These are phyloP conservation scores for Ploceus nigricollis DNA, from an alignment of 2,113 vertebrate genomes.

Conservation along the genomic window DNA sequence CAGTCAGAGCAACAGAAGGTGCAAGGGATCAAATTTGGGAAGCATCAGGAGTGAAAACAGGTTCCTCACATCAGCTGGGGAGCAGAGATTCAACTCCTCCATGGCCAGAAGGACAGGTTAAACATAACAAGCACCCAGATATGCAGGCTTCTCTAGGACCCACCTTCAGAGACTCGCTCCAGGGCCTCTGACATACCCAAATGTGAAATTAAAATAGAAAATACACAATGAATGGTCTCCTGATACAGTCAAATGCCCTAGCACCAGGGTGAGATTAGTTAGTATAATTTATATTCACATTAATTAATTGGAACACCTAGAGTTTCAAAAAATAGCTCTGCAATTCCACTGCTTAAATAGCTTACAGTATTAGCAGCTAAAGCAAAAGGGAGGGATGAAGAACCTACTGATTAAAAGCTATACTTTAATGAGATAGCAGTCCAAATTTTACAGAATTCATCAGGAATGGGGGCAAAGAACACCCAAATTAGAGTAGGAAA, in stretches of 20 bases:
- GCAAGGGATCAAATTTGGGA: neutral
- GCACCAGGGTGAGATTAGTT: neutral
- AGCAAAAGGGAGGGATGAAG: neutral
- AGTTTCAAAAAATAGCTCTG: neutral
- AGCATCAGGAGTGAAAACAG: neutral
- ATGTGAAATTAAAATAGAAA: neutral
- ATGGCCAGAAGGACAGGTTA: neutral
- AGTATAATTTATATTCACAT: neutral
- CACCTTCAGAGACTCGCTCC: neutral
- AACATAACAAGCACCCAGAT: neutral
- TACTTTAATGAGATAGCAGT: neutral
- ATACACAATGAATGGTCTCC: neutral
- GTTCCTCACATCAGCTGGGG: neutral
- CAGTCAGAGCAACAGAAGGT: neutral
- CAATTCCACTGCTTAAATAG: neutral
- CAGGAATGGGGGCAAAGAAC: neutral
- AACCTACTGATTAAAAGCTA: neutral
- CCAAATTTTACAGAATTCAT: neutral
- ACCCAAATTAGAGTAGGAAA: neutral
- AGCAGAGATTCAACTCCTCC: neutral
- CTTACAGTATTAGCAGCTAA: neutral
- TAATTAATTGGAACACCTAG: conserved; percentile 26
- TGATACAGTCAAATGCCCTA: neutral
- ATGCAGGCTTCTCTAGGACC: neutral
- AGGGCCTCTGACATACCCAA: neutral